Percentiles rank a stretch among this genome's conserved stretches.
Conservation (phyloP, 2,888 invertebrate genomes). For the Beris chalybata region DNA sequence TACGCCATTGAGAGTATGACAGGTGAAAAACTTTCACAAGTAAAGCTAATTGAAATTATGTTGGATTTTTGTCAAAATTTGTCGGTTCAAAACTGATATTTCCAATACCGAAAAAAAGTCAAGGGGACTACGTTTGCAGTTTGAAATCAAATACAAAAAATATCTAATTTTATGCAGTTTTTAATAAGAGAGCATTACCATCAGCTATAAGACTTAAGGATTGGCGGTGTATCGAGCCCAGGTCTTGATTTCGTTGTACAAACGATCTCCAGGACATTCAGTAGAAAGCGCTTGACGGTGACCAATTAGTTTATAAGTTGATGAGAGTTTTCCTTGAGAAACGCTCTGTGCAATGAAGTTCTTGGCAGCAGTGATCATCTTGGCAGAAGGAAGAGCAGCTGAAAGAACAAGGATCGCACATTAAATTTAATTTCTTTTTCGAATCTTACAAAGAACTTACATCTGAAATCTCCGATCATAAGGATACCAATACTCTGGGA, state of each 20-base stretch:
- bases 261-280: constrained; percentile 67
- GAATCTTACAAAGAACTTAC: constrained; percentile 37
- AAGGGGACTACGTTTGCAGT: no score
- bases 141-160: no score
- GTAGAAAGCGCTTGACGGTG: constrained; percentile 66
- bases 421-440: not conserved
- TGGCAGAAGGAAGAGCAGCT: constrained; percentile 43
- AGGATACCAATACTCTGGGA: constrained; percentile 69
- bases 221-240: constrained; percentile 62
- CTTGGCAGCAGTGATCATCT: constrained; percentile 45
- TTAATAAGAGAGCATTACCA: no score
- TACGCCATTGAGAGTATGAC: no score
- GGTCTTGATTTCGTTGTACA: constrained; percentile 63
- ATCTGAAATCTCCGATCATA: constrained; percentile 61
- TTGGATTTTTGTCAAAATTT: no score
- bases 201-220: not conserved
- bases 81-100: no score
- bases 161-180: no score
- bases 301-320: constrained; percentile 65
- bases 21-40: no score
- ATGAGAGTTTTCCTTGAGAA: constrained; percentile 47
- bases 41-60: no score
- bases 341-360: constrained; percentile 46
- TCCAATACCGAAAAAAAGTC: no score
- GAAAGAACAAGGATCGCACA: constrained; percentile 2